Percentiles rank a stretch among this genome's conserved stretches.
phyloP scores from a whole-genome alignment of 2,888 invertebrate species.

The Charanyca ferruginea region DNA sequence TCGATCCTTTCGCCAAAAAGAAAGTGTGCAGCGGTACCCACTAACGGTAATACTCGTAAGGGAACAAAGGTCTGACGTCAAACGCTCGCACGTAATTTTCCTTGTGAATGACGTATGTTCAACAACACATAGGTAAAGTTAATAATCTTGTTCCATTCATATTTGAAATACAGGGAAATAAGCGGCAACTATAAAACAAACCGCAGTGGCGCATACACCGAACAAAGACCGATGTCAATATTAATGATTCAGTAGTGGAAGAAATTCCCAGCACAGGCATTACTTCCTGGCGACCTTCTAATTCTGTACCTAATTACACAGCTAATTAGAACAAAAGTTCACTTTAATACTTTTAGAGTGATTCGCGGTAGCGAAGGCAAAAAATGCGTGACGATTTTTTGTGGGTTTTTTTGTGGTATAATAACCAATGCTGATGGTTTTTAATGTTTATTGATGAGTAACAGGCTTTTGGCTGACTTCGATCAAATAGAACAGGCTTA shows the following conservation, averaged over 20 bases:
- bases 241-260: slow-evolving; percentile 66
- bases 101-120: not conserved
- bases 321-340: slow-evolving; percentile 64
- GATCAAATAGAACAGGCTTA: not conserved
- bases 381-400: slow-evolving; percentile 45
- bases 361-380: slow-evolving; percentile 23
- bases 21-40: not conserved
- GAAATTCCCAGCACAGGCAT: slow-evolving; percentile 65
- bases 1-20: not conserved
- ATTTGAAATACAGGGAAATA: slow-evolving; percentile 41
- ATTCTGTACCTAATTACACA: slow-evolving; percentile 64
- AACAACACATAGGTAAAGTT: slow-evolving; percentile 2
- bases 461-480: slow-evolving; percentile 8
- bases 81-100: slow-evolving; percentile 6
- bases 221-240: slow-evolving; percentile 57
- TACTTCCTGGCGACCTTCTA: slow-evolving; percentile 71
- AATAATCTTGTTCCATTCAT: slow-evolving; percentile 18
- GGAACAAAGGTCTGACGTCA: slow-evolving; percentile 2
- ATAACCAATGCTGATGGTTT: slow-evolving; percentile 14
- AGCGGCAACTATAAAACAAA: slow-evolving; percentile 43
- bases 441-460: slow-evolving; percentile 32
- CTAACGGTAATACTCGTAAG: not conserved
- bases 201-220: slow-evolving; percentile 57
- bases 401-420: slow-evolving; percentile 3
- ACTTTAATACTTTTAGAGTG: slow-evolving; percentile 48